These are phyloP conservation scores for Cremastobaeus sp. DNA, from an alignment of 2,888 invertebrate genomes.

Conservation along the genomic window DNA sequence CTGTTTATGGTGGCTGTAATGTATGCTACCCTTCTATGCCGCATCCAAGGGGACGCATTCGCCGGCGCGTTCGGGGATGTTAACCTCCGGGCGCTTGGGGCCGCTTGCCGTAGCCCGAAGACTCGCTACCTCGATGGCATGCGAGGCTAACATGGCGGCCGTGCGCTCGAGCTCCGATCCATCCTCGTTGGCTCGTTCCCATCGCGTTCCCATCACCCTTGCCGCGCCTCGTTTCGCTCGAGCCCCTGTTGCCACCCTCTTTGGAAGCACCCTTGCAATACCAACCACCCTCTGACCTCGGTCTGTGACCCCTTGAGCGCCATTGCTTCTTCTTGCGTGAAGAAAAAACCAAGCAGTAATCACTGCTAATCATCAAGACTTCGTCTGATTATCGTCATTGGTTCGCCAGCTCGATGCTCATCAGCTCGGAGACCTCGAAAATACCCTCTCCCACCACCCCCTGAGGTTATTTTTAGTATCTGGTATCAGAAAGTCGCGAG, in stretches of 20 bases:
- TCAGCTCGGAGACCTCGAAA: no score
- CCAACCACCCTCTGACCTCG: conserved; percentile 66
- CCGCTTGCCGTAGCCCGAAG: conserved; percentile 46
- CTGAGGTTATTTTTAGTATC: no score
- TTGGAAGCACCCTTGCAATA: conserved; percentile 66
- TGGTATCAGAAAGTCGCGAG: no score
- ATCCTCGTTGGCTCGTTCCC: no score
- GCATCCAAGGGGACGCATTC: conserved; percentile 42
- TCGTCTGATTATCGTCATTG: conserved; percentile 40
- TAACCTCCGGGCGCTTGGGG: conserved; percentile 45
- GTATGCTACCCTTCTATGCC: conserved; percentile 21
- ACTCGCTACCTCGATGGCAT: conserved; percentile 43
- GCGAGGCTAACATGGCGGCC: conserved; percentile 49
- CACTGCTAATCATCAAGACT: conserved; percentile 33
- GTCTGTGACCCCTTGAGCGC: conserved; percentile 68
- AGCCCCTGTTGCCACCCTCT: conserved; percentile 62
- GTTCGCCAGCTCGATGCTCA: neutral
- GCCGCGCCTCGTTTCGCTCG: conserved; percentile 42
- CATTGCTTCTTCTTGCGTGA: conserved; percentile 62
- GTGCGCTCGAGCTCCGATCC: conserved; percentile 54
- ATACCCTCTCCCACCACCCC: no score
- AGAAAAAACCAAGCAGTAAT: conserved; percentile 46
- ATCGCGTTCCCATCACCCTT: no score
- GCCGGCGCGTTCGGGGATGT: conserved; percentile 38
- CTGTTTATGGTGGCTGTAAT: conserved; percentile 45